Evolutionary conservation across 2,113 vertebrate species (phyloP), one percentile per base, ranked within the genome.

Genomic region (Scomber japonicus): DNA sequence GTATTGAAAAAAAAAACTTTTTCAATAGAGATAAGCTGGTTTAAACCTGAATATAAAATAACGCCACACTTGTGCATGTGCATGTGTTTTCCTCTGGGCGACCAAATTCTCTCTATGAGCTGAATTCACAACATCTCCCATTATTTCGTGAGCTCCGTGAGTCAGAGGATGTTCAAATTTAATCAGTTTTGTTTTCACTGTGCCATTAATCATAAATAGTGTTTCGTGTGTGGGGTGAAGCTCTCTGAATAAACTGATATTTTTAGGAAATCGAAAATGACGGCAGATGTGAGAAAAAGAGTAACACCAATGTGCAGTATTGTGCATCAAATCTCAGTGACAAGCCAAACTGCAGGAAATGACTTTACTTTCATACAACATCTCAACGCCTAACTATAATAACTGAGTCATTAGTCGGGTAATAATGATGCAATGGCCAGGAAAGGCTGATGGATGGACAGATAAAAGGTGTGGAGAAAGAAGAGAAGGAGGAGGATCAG

Each of bases 401-500:
- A 81, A 63, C 56, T 0, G 71, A 78, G 57, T 75, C 24, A 80
- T 77, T 46, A 31, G 13, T 50, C 50, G 73, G 67, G 56, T 75
- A 65, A 66, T 85, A 60, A 74, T 61, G 65, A 77, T 66, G 59
- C 48, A 73, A 67, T 11, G 12, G 56, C 44, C 17, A 24, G 55
- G 30, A 24, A 5, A 6, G 10, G 46, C 57, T 73, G 74, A 72
- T 45, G n/a, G 76, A 78, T 51, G 19, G 80, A 75, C 13, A 24
- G 55, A 74, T 56, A 59, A 63, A 81, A 76, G 21, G 13, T 21
- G 17, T 60, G 31, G 55, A 79, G 15, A 49, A 60, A 30, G 24
- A 48, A 15, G 49, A 78, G 21, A 51, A 62, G 24, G 46, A 83
- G 31, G 40, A 68, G 64, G 78, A 77, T 75, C 53, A 71, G 65